These are phyloP conservation scores for Drosophila tsacasi DNA, from an alignment of 1,140 invertebrate genomes.

Conservation along the genomic window DNA sequence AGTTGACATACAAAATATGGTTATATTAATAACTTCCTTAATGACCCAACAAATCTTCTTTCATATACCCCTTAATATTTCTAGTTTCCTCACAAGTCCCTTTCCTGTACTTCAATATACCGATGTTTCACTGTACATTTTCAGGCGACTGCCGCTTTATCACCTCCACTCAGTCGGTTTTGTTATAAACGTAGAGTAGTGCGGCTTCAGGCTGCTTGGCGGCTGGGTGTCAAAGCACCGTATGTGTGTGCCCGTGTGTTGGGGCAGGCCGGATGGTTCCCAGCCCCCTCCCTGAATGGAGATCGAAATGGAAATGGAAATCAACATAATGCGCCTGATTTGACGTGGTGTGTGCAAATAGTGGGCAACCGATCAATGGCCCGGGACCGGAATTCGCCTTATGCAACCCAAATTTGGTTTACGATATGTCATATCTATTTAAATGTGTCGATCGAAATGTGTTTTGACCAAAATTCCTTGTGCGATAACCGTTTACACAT, in stretches of 20 bases:
- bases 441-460: slow-evolving; percentile 30
- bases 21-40: neutral
- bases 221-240: slow-evolving; percentile 27
- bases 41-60: neutral
- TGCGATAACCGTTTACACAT: slow-evolving; percentile 3
- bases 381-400: slow-evolving; percentile 21
- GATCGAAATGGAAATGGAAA: slow-evolving; percentile 20
- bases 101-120: neutral
- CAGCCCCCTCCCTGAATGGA: slow-evolving; percentile 13
- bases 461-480: slow-evolving; percentile 26
- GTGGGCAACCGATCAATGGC: slow-evolving; percentile 37
- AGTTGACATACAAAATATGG: neutral
- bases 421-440: slow-evolving; percentile 43
- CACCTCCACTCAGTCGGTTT: slow-evolving; percentile 51
- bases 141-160: slow-evolving; percentile 64
- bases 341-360: slow-evolving; percentile 52
- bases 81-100: neutral
- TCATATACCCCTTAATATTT: neutral
- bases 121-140: slow-evolving; percentile 23
- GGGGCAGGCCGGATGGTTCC: slow-evolving; percentile 22
- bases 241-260: neutral
- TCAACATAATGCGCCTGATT: slow-evolving; percentile 34
- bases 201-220: neutral
- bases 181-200: slow-evolving; percentile 3
- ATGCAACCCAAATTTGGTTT: slow-evolving; percentile 35